Evolutionary conservation across 1,140 invertebrate genomes (phyloP), one percentile per base, ranked within the genome.

Genomic region (Leptoteleia sp.): DNA sequence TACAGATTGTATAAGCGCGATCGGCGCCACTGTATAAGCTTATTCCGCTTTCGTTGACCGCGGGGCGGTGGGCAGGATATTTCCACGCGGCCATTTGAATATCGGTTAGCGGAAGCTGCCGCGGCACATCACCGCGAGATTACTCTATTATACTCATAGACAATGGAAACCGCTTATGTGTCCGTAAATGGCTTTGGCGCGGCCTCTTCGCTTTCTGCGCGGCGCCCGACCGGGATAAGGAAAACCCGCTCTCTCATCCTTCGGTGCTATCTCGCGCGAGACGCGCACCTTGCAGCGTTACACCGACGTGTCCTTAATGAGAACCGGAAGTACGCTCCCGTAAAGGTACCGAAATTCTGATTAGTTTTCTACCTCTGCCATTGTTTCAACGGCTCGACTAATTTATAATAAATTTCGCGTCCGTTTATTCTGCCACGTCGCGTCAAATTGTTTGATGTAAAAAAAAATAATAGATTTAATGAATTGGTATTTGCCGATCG

Each of bases 91-190:
- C 82, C 83, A 87, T 88, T 88, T 87, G 85, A 88, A 87, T 88
- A 87, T 88, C 81, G 80, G 82, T 83, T 83, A 77, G 77, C 72
- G 61, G 71, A 80, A 83, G 81, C 81, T 81, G 85, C 84, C 82
- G 82, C 82, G 81, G 87, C 84, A 82, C 88, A 87, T 88, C 86
- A 87, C 86, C 84, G 82, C 87, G 83, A 89, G 88, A 89, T 89
- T 89, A 89, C 86, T 87, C 86, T 81, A 88, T 88, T 89, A 88
- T 88, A 82, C 81, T 84, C 82, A 87, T 87, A 87, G 87, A 88
- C 88, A 89, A 89, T 88, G 76, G 82, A 86, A 87, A 89, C 86
- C 86, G 85, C 83, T 89, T 89, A 87, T 85, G 84, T 83, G 84
- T 81, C 82, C 83, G 83, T 88, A 88, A 89, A 89, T 89, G 87